Evolutionary conservation across 2,888 invertebrate species (phyloP), one percentile per base, ranked within the genome.

Genomic region (Dryobotodes eremita): DNA sequence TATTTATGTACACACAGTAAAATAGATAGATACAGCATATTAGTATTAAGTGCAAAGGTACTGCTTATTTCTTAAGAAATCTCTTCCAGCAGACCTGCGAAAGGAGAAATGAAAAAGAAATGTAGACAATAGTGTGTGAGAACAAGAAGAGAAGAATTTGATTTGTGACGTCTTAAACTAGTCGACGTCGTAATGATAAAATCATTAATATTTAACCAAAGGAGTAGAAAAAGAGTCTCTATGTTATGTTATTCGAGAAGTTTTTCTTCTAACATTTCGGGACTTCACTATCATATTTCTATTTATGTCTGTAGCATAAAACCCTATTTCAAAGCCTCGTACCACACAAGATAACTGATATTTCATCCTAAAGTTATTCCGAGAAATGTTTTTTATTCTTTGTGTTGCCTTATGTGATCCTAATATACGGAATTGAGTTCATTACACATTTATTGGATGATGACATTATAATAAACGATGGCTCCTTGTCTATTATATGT

Each of bases 271-370:
- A 31, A 50, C 8, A 20, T 42, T 26, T 26, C 3, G 8, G 23
- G 17, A 46, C 26, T 26, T 65, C 10, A 1, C 48, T 13, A 10
- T 79, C 10, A 59, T 46, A 55, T 80, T 70, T 62, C 8, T n/a
- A n/a, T n/a, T n/a, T n/a, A n/a, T n/a, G n/a, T n/a, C n/a, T 31
- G 15, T 36, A 68, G 2, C 46, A 48, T 65, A 82, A 65, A 72
- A 77, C 82, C 81, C 46, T 17, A 72, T 57, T 79, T 75, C 42
- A 55, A 75, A 70, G 81, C 82, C 77, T 57, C 61, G 71, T 69
- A 70, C 61, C 59, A 80, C 71, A 80, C 75, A 83, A 88, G 90
- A 87, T 90, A 91, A 83, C 78, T 87, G 91, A 92, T 92, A 92
- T 90, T 92, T 90, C 85, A 84, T 74, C 74, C 48, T 68, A 62